A percentile compares a stretch with the other conserved stretches of the same genome.
Evolutionary conservation across 1,140 invertebrate species (phyloP).

Genomic region (Vanessa atalanta): DNA sequence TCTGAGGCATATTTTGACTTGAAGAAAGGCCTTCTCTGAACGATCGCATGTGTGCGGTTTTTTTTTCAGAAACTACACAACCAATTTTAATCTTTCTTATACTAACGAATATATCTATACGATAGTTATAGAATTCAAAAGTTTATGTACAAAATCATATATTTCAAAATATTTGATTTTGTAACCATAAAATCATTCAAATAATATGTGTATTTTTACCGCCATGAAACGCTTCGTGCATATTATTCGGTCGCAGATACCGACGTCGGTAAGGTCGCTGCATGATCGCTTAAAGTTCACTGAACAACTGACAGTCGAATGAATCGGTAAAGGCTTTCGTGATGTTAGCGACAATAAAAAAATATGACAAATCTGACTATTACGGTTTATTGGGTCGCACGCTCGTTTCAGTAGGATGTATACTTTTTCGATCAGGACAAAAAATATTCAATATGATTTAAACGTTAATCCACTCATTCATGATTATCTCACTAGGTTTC

Average conservation of each 20-base stretch:
- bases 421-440: background rate
- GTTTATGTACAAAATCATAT: background rate
- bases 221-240: slow-evolving; percentile 63
- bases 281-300: slow-evolving; percentile 50
- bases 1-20: too few species aligned
- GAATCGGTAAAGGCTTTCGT: slow-evolving; percentile 51
- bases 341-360: slow-evolving; percentile 66
- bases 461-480: too few species aligned
- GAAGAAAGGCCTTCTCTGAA: too few species aligned
- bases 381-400: slow-evolving; percentile 69
- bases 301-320: slow-evolving; percentile 45
- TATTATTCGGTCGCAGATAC: slow-evolving; percentile 64
- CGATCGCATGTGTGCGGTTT: too few species aligned
- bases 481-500: too few species aligned
- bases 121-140: too few species aligned
- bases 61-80: too few species aligned
- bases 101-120: too few species aligned
- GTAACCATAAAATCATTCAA: background rate
- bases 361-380: slow-evolving; percentile 70
- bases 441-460: background rate
- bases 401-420: slow-evolving; percentile 44
- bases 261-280: slow-evolving; percentile 64
- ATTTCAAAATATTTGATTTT: background rate
- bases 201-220: slow-evolving; percentile 49
- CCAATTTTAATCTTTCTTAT: too few species aligned